A percentile compares a stretch with the other conserved stretches of the same genome.
These are phyloP conservation scores for Chaetophractus vellerosus DNA, from an alignment of 2,797 vertebrate genomes.

Conservation along the genomic window DNA sequence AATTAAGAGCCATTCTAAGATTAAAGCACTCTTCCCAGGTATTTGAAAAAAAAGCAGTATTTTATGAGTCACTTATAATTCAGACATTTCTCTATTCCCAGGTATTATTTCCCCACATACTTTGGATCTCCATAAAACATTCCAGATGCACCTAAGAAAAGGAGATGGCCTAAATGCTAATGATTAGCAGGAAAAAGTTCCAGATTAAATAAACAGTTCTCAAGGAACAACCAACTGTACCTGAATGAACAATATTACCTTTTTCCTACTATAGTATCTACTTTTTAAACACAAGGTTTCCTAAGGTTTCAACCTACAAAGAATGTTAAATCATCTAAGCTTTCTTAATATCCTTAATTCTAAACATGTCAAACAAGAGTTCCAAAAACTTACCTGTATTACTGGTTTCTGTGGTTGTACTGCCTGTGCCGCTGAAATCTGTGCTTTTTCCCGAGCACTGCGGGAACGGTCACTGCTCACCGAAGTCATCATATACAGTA, in stretches of 20 bases:
- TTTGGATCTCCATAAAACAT: neutral
- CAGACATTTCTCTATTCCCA: neutral
- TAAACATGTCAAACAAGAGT: neutral
- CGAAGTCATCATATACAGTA: constrained; percentile 99
- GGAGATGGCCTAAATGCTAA: neutral
- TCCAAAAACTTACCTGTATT: constrained; percentile 93
- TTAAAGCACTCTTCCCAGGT: neutral
- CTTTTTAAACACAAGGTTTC: constrained; percentile 11
- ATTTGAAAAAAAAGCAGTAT: constrained; percentile 4
- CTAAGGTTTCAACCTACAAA: neutral
- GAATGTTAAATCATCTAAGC: neutral
- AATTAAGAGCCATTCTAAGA: constrained; percentile 1
- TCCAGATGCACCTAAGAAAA: neutral
- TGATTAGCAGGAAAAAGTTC: neutral
- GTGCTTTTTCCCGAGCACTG: constrained; percentile 96
- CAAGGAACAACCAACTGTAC: neutral
- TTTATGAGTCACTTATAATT: neutral
- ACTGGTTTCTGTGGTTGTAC: constrained; percentile 96
- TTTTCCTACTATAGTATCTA: neutral
- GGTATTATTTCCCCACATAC: neutral
- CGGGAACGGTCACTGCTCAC: constrained; percentile 96
- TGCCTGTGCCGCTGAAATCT: constrained; percentile 93
- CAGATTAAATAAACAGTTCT: constrained; percentile 14
- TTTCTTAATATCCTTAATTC: constrained; percentile 50
- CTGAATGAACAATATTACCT: neutral